A percentile compares a stretch with the other conserved stretches of the same genome.
Conservation (phyloP, 2,888 invertebrate genomes). For the Leptinotarsa rubiginosa region DNA sequence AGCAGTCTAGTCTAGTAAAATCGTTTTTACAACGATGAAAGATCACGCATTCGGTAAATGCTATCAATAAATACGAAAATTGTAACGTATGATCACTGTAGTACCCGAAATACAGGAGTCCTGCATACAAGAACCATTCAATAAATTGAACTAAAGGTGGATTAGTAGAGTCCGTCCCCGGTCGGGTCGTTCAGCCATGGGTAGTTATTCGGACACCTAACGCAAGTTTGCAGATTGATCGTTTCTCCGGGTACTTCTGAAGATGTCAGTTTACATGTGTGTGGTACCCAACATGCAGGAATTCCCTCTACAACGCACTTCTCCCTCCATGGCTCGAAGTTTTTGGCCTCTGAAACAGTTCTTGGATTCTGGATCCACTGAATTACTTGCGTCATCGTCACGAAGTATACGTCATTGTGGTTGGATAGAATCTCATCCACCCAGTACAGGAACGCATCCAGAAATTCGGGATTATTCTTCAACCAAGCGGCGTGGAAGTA, state of each 20-base stretch:
- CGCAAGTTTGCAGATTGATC: slow-evolving; percentile 91
- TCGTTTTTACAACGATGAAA: slow-evolving; percentile 61
- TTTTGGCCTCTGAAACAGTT: slow-evolving; percentile 85
- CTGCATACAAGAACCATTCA: slow-evolving; percentile 50
- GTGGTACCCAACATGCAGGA: slow-evolving; percentile 89
- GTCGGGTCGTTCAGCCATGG: slow-evolving; percentile 95
- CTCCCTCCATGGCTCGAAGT: slow-evolving; percentile 95
- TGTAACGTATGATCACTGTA: slow-evolving; percentile 60
- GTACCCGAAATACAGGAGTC: slow-evolving; percentile 46
- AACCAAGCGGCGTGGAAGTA: slow-evolving; percentile 96
- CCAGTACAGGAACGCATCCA: slow-evolving; percentile 94
- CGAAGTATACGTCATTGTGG: slow-evolving; percentile 93
- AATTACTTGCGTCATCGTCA: slow-evolving; percentile 95
- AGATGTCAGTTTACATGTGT: slow-evolving; percentile 90
- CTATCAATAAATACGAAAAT: slow-evolving; percentile 62
- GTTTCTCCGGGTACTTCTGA: slow-evolving; percentile 96
- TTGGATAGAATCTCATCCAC: slow-evolving; percentile 87
- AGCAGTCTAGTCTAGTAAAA: slow-evolving; percentile 60
- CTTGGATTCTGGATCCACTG: slow-evolving; percentile 96
- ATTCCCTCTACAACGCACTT: slow-evolving; percentile 89
- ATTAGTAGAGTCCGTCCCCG: slow-evolving; percentile 90
- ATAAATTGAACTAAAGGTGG: slow-evolving; percentile 58
- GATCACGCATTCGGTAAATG: slow-evolving; percentile 63
- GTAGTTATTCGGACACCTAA: slow-evolving; percentile 93
- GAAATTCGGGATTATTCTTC: slow-evolving; percentile 90